Evolutionary conservation across 1,140 invertebrate species (phyloP), one percentile per base, ranked within the genome.

Genomic region (Apocrypta bakeri): DNA sequence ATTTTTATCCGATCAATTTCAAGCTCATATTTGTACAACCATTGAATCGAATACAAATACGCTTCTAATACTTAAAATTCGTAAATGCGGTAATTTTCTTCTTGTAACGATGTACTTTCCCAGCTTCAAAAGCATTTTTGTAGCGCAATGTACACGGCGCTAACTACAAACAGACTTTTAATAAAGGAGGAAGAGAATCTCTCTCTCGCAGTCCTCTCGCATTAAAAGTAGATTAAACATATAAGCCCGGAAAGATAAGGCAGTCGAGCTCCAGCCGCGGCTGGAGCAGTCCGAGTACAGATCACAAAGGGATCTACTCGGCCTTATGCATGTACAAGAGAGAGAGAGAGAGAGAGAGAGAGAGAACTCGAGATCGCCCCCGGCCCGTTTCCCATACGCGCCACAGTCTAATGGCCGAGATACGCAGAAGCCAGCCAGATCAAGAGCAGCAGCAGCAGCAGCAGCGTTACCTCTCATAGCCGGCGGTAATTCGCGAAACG

Each of bases 21-120:
- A 87, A 92, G 92, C 17, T 91, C 91, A 61, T 93, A 92, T 92
- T 88, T 93, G 8, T 87, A 93, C 42, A 92, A 93, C 79, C 93
- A 93, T 84, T 93, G 27, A 87, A 89, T 37, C 93, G 83, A 92
- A 94, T 63, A 79, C 88, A 0, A 91, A 90, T 4, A 93, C 93
- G 93, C 91, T 88, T 0, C 33, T 93, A 1, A 81, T 93, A 2
- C 83, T 93, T 21, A 88, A 93, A 85, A 90, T 92, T 7, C 92
- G 92, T 11, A 87, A 90, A 6, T 69, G 80, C 17, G 78, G 84
- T 8, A 85, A 93, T 79, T 85, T 92, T 48, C 89, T 90, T 7
- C 83, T 80, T 12, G 78, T 87, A 17, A 92, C 93, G 17, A 56
- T 76, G 69, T 85, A 89, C 73, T 93, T 92, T 84, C 92, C 40